A percentile compares a stretch with the other conserved stretches of the same genome.
phyloP scores from a whole-genome alignment of 2,888 invertebrate species.

The Ornithoptera priamus region DNA sequence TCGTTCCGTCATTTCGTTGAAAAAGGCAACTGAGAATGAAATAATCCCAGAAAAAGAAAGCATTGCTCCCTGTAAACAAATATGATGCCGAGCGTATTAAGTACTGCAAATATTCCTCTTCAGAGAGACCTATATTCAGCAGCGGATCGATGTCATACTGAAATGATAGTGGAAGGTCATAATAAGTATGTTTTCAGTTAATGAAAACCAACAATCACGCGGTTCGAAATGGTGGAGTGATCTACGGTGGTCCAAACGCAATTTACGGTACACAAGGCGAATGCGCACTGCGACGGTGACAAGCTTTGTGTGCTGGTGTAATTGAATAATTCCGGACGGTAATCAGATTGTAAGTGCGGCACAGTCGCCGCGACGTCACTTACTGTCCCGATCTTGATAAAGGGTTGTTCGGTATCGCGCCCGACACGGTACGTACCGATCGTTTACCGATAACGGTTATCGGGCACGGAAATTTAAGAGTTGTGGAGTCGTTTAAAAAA shows the following conservation, averaged over 20 bases:
- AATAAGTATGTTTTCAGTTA: too few species aligned
- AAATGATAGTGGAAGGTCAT: too few species aligned
- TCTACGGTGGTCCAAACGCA: not conserved
- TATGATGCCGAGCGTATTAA: too few species aligned
- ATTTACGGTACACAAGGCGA: not conserved
- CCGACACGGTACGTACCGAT: constrained; percentile 59
- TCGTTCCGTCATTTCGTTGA: too few species aligned
- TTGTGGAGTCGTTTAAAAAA: constrained; percentile 39
- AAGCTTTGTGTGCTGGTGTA: constrained; percentile 16
- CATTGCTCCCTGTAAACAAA: too few species aligned
- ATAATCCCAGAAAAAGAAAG: too few species aligned
- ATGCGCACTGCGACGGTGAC: not conserved
- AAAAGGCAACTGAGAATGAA: too few species aligned
- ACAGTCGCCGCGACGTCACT: constrained; percentile 58
- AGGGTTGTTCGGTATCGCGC: constrained; percentile 63
- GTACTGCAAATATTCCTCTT: too few species aligned
- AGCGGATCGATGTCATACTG: too few species aligned
- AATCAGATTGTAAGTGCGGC: constrained; percentile 56
- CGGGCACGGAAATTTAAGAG: constrained; percentile 58
- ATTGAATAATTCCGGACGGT: constrained; percentile 61
- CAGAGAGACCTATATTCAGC: too few species aligned
- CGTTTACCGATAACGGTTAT: constrained; percentile 69
- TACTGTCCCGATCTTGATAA: constrained; percentile 70
- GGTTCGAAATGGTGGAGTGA: not conserved
- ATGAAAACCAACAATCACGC: too few species aligned